Evolutionary conservation across 2,113 vertebrate genomes (phyloP).

Genomic region (Syngnathus floridae): DNA sequence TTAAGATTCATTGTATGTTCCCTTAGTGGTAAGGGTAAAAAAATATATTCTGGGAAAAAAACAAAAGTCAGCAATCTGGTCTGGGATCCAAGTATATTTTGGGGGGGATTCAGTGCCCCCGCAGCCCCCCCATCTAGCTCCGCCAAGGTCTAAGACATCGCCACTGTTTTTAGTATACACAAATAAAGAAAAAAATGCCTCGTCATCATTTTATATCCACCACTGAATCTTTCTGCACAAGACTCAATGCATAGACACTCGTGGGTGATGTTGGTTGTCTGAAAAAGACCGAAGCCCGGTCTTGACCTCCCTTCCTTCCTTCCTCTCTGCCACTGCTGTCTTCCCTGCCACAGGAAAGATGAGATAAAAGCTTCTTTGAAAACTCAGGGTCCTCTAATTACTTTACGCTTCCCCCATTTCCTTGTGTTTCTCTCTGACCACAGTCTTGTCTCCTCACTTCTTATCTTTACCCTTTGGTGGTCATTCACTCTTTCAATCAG

Average conservation of each 20-base stretch:
- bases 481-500: conserved; percentile 1
- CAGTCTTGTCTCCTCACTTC: conserved; percentile 8
- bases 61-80: too few species aligned
- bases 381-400: conserved; percentile 64
- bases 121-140: too few species aligned
- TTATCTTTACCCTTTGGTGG: conserved; percentile 7
- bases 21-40: too few species aligned
- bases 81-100: too few species aligned
- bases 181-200: too few species aligned
- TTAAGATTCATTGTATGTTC: too few species aligned
- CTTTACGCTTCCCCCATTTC: conserved; percentile 11
- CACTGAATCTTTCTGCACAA: too few species aligned
- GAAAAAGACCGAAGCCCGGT: conserved; percentile 45
- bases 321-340: conserved; percentile 35
- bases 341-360: conserved; percentile 60
- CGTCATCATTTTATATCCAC: too few species aligned
- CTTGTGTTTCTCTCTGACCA: conserved; percentile 9
- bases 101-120: too few species aligned
- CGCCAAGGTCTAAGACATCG: not conserved
- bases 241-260: too few species aligned
- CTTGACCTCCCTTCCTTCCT: conserved; percentile 33
- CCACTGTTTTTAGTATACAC: too few species aligned
- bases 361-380: conserved; percentile 68
- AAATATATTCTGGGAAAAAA: too few species aligned
- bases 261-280: conserved; percentile 18